Base-by-base conservation (phyloP, 2,888 invertebrate species). In the Lepidochrysops patricia region DNA sequence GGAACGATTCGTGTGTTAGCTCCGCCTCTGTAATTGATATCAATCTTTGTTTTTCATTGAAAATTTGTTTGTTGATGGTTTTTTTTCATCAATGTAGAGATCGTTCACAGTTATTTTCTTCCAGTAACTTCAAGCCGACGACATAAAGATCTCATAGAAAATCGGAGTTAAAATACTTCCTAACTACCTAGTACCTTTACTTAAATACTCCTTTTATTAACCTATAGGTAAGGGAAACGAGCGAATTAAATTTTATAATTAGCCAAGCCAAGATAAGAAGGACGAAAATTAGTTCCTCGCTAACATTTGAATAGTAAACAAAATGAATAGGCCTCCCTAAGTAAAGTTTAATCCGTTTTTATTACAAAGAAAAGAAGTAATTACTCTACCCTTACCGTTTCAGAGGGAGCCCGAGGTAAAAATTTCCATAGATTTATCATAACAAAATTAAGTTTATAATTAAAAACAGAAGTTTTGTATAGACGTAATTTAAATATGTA, bases 371-470 rank as follows among this genome's bases (percentile, higher is more conserved):
- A 89, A 88, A 88, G 85, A 89, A 88, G 88, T 88, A 89, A 89
- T 89, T 89, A 87, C 86, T 84, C 82, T 86, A 83, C 87, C 87
- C 84, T 85, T 86, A 82, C 81, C 80, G 77, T 76, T 82, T 79
- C 81, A 83, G 86, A 87, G 86, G 87, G 86, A 79, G 73, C 80
- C 73, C 75, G 84, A 89, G 87, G 86, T 87, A 83, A 82, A 86
- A 87, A 89, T 88, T 88, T 87, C 88, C 88, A 89, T 89, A 88
- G 88, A 88, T 88, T 89, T 89, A 89, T 88, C 88, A 88, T 88
- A 88, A 89, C 82, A 80, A 88, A 89, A 89, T 89, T 88, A 88
- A 88, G 85, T 88, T 88, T 88, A 87, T 89, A 89, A 89, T 89
- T 89, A 89, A 88, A 88, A 88, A 84, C 88, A 84, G 82, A 84